Percentiles rank a stretch among this genome's conserved stretches.
Conservation (phyloP, 2,888 invertebrate species). For the Phortica magna region DNA sequence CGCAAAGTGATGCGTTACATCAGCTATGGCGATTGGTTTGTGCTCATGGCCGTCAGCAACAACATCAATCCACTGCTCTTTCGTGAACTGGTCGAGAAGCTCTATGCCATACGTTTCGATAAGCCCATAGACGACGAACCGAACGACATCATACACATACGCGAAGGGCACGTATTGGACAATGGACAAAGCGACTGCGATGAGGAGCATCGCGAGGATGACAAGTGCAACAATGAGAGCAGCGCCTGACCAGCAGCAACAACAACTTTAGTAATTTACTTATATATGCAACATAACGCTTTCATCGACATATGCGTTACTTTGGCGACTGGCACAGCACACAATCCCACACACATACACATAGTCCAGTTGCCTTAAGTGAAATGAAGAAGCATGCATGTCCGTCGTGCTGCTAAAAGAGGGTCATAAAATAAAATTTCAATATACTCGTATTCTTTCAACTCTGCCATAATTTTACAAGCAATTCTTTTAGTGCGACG, state of each 20-base stretch:
- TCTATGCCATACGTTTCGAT: constrained; percentile 61
- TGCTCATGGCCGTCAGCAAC: constrained; percentile 85
- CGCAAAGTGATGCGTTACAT: constrained; percentile 52
- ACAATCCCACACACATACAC: too few relatives aligned
- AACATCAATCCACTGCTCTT: constrained; percentile 86
- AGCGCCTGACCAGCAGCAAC: background rate
- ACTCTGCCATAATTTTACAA: too few relatives aligned
- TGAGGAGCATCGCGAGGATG: background rate
- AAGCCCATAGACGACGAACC: background rate
- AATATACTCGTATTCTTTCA: constrained; percentile 28
- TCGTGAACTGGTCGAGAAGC: constrained; percentile 81
- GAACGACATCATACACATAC: background rate
- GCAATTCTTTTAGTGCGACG: background rate
- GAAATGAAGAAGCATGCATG: too few relatives aligned
- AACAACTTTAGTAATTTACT: too few relatives aligned
- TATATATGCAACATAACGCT: too few relatives aligned
- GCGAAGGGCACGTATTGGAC: background rate
- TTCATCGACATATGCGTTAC: too few relatives aligned
- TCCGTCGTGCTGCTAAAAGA: too few relatives aligned
- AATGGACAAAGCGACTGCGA: background rate
- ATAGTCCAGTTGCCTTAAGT: too few relatives aligned
- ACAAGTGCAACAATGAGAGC: background rate
- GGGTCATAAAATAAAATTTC: constrained; percentile 35
- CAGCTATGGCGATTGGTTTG: constrained; percentile 87
- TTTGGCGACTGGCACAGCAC: too few relatives aligned